Evolutionary conservation across 2,113 vertebrate genomes (phyloP), one percentile per base, ranked within the genome.

Genomic region (Nestor notabilis): DNA sequence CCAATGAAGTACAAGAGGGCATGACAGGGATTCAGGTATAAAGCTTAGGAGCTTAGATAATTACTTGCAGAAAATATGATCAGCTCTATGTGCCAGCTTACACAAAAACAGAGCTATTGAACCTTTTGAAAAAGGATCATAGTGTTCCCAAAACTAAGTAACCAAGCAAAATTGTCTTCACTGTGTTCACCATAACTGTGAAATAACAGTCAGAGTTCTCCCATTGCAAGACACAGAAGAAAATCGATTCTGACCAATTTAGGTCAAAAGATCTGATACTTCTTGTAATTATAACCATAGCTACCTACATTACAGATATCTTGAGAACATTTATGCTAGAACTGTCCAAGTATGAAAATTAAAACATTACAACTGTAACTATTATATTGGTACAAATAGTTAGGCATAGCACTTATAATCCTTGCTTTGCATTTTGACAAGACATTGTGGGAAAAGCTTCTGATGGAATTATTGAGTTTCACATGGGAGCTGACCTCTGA

Each of bases 41-140:
- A 90, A 63, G 65, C 56, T 90, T 84, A 89, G 68, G 44, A 93
- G 69, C 47, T 80, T 65, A 61, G 90, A 72, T 79, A 93, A 95
- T 85, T 55, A 41, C 78, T 83, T 72, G 52, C 25, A 84, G 80
- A 91, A 90, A 95, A 82, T 81, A 81, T 56, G 39, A 52, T 87
- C 61, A 85, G 21, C 29, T 71, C 63, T 77, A 63, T 2, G 8
- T 63, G 47, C 41, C 83, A 92, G 65, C 25, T 75, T 58, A 71
- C 23, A 79, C 49, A 92, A 95, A 97, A 95, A 5, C 47, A 72
- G 61, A 92, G 47, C 16, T 72, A 47, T 29, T 61, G 47, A 83
- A 81, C 39, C 43, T 96, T 90, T 78, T 84, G 65, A 69, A 76
- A 92, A 90, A 44, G 28, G 28, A 41, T 29, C 13, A 69, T 10